Evolutionary conservation across 35 echinoderm and acorn worm genomes (phyloP).

Genomic region (Anneissia japonica): DNA sequence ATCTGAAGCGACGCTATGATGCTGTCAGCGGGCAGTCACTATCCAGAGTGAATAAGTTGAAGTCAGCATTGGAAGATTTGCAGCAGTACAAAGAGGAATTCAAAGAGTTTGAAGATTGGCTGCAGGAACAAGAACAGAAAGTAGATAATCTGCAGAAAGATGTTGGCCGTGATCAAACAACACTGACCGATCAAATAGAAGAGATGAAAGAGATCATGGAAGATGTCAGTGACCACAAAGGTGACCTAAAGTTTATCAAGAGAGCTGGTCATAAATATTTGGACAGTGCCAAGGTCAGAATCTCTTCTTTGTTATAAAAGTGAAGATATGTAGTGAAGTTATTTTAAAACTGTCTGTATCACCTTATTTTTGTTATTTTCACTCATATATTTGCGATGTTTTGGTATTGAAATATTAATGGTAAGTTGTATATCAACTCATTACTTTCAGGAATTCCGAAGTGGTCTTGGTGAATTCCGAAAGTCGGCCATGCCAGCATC

Average conservation of each 20-base stretch:
- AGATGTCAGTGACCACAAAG: conserved; percentile 90
- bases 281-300: conserved; percentile 77
- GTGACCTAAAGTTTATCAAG: conserved; percentile 95
- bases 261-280: conserved; percentile 82
- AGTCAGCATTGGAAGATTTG: conserved; percentile 65
- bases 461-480: conserved; percentile 70
- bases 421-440: too few species aligned
- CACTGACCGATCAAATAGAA: conserved; percentile 56
- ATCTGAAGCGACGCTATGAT: conserved; percentile 78
- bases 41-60: conserved; percentile 73
- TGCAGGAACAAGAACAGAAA: conserved; percentile 55
- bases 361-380: neutral
- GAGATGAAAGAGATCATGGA: conserved; percentile 84
- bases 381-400: too few species aligned
- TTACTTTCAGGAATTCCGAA: conserved; percentile 66
- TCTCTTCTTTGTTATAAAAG: neutral
- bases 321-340: neutral
- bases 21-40: conserved; percentile 75
- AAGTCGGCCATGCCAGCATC: conserved; percentile 60
- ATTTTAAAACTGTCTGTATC: neutral
- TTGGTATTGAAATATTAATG: too few species aligned
- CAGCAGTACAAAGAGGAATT: conserved; percentile 87
- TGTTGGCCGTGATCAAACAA: conserved; percentile 26
- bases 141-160: conserved; percentile 58
- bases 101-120: conserved; percentile 83